phyloP scores from a whole-genome alignment of 2,888 invertebrate species.

The Tricholauxania praeusta region DNA sequence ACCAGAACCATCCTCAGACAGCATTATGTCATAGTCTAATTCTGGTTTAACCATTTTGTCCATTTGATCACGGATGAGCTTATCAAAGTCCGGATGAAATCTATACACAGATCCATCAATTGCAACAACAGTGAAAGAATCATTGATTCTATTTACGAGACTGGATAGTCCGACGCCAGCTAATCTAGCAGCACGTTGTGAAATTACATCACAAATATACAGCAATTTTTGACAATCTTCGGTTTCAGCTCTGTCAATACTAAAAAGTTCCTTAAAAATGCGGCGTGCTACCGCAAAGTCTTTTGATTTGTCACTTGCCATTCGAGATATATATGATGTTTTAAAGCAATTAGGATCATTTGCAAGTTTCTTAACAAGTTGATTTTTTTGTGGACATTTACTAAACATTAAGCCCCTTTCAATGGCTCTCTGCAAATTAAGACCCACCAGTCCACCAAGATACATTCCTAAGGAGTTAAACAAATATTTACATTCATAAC shows the following conservation, averaged over 20 bases:
- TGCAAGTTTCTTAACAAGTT: neutral
- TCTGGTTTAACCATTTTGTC: constrained; percentile 78
- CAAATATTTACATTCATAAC: neutral
- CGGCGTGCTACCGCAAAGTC: constrained; percentile 79
- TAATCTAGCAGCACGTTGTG: constrained; percentile 89
- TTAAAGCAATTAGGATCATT: constrained; percentile 73
- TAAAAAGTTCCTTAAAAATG: constrained; percentile 82
- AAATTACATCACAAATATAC: constrained; percentile 89
- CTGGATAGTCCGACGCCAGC: constrained; percentile 89
- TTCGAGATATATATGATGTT: constrained; percentile 95
- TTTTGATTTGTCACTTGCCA: constrained; percentile 86
- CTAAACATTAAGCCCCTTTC: constrained; percentile 71
- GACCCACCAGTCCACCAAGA: constrained; percentile 92
- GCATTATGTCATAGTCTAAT: constrained; percentile 89
- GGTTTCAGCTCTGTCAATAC: constrained; percentile 73
- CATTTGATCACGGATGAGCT: constrained; percentile 90
- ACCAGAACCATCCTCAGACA: constrained; percentile 96
- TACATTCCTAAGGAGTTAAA: constrained; percentile 88
- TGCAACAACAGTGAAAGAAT: constrained; percentile 90
- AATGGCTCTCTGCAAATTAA: constrained; percentile 83
- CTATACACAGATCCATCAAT: constrained; percentile 97
- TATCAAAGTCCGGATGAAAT: constrained; percentile 95
- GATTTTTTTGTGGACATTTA: constrained; percentile 58
- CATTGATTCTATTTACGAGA: constrained; percentile 88
- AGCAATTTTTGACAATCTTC: constrained; percentile 90